Evolutionary conservation across 2,888 invertebrate genomes (phyloP).

Genomic region (Syrista parreyssii): DNA sequence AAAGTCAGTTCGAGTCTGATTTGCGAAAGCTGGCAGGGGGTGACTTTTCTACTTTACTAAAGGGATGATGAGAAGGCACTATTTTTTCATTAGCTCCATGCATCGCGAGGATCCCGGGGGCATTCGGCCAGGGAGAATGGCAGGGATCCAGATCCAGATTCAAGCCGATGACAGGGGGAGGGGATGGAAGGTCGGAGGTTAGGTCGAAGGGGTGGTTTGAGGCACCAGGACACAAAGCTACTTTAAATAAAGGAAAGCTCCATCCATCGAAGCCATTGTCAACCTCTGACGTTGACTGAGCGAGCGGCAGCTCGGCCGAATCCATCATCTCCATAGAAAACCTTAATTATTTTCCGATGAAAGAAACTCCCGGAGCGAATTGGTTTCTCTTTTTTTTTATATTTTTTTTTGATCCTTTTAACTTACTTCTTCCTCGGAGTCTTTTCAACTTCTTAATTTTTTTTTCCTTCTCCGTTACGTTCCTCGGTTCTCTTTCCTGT

Average conservation of each 20-base stretch:
- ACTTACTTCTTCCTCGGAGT: neutral
- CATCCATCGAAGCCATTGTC: constrained; percentile 65
- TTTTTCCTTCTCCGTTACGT: neutral
- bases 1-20: neutral
- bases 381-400: constrained; percentile 34
- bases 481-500: neutral
- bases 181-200: constrained; percentile 26
- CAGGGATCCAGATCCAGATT: constrained; percentile 42
- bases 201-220: neutral
- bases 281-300: constrained; percentile 65
- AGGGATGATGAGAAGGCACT: constrained; percentile 46
- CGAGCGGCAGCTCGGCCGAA: constrained; percentile 59
- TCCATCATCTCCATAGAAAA: constrained; percentile 66
- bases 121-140: constrained; percentile 25
- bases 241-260: constrained; percentile 66
- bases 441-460: neutral
- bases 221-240: constrained; percentile 61
- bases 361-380: constrained; percentile 51
- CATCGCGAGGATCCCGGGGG: constrained; percentile 21
- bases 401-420: neutral
- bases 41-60: constrained; percentile 35
- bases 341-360: constrained; percentile 66
- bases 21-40: neutral
- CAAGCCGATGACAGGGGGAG: constrained; percentile 28
- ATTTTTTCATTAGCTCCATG: constrained; percentile 47